Conservation (phyloP, 1,140 invertebrate genomes). For the Triops longicaudatus region DNA sequence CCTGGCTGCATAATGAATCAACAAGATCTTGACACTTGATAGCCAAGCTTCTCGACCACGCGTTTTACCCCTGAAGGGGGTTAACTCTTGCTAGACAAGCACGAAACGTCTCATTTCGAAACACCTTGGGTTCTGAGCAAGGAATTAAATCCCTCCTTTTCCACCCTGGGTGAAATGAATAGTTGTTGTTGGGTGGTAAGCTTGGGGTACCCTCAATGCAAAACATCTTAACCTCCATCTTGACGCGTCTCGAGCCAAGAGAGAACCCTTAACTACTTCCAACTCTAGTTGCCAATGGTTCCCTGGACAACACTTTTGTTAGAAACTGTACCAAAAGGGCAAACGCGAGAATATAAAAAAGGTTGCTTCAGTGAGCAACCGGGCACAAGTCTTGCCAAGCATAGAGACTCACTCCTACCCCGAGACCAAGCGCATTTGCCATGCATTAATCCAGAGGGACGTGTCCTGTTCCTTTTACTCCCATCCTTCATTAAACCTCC, state of each 20-base stretch:
- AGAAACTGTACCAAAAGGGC: background rate
- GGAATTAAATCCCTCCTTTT: background rate
- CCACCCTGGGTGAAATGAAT: background rate
- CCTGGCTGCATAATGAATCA: background rate
- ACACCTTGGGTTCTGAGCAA: background rate
- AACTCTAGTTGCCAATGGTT: background rate
- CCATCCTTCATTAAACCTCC: too few species aligned
- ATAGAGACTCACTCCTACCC: too few species aligned
- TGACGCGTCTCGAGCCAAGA: background rate
- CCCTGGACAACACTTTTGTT: slow-evolving; percentile 10
- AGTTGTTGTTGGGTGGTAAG: background rate
- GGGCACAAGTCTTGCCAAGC: background rate
- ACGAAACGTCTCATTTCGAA: background rate
- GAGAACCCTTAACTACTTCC: background rate
- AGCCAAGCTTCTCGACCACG: background rate
- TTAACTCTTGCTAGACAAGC: background rate
- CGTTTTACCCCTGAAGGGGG: too few species aligned
- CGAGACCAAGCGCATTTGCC: background rate
- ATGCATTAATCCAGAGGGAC: slow-evolving; percentile 9
- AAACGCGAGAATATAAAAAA: background rate
- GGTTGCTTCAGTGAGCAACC: background rate
- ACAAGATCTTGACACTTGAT: background rate
- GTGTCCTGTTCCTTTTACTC: background rate
- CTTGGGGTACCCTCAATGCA: background rate
- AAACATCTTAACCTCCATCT: background rate